Evolutionary conservation across 2,797 vertebrate genomes (phyloP).

Genomic region (Anas acuta): DNA sequence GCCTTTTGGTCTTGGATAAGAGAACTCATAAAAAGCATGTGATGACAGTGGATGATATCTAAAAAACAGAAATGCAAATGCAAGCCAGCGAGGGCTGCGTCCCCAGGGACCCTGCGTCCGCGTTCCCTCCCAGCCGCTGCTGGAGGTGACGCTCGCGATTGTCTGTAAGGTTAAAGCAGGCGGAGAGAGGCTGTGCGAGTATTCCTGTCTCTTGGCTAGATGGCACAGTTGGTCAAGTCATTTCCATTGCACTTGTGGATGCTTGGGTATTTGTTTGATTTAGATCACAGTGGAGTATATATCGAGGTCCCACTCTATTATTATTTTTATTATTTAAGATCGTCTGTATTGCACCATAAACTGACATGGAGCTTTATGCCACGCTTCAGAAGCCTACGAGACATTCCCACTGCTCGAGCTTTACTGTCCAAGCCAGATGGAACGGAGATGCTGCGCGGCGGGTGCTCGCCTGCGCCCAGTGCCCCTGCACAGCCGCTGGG

Average conservation of each 20-base stretch:
- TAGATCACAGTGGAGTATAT: accelerated
- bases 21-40: background rate
- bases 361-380: background rate
- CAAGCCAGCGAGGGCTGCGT: accelerated
- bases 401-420: background rate
- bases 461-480: too few relatives aligned
- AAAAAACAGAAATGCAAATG: background rate
- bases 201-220: background rate
- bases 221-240: background rate
- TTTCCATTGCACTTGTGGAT: background rate
- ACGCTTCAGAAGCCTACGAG: background rate
- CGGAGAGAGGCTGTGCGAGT: background rate
- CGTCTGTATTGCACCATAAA: background rate
- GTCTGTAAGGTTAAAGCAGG: background rate
- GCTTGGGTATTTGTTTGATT: background rate
- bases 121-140: background rate
- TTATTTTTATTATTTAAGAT: conserved; percentile 27
- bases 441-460: background rate
- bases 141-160: background rate
- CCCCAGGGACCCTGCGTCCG: background rate
- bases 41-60: background rate
- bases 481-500: too few relatives aligned
- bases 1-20: background rate
- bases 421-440: background rate
- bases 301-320: background rate